These are phyloP conservation scores for Nomada fabriciana DNA, from an alignment of 2,888 invertebrate species.

Conservation along the genomic window DNA sequence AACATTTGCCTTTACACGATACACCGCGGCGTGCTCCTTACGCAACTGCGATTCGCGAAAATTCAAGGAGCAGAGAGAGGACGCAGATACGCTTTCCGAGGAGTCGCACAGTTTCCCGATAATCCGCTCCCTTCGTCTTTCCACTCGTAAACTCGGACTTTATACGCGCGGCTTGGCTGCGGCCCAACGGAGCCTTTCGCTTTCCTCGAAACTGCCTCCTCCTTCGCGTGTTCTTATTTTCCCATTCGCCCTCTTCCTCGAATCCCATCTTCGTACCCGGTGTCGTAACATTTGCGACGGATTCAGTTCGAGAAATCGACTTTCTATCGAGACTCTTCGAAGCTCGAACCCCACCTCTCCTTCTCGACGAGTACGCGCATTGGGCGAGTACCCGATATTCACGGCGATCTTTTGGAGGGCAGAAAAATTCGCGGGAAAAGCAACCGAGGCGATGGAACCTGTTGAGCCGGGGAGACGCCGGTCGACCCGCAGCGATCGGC, in stretches of 20 bases:
- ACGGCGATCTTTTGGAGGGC: background rate
- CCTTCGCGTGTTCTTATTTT: background rate
- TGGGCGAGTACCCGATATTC: background rate
- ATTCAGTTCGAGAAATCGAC: conserved; percentile 12
- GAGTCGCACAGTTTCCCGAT: conserved; percentile 6
- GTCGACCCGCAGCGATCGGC: background rate
- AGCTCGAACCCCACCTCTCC: too few species aligned
- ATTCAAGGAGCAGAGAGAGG: background rate
- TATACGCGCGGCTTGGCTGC: conserved; percentile 42
- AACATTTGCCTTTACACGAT: conserved; percentile 21
- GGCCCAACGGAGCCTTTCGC: conserved; percentile 41
- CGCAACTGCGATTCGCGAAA: background rate
- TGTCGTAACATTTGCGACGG: conserved; percentile 9
- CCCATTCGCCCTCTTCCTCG: background rate
- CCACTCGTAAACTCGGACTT: conserved; percentile 48
- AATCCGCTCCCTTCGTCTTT: conserved; percentile 27
- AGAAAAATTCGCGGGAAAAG: conserved; percentile 24
- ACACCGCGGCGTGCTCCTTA: too few species aligned
- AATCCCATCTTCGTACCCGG: background rate
- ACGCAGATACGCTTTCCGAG: background rate
- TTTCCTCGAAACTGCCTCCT: conserved; percentile 4
- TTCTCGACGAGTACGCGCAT: background rate
- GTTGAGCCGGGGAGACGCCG: conserved; percentile 46
- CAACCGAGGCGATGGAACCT: conserved; percentile 33
- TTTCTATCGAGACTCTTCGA: conserved; percentile 5